Evolutionary conservation across 2,113 vertebrate genomes (phyloP), one percentile per base, ranked within the genome.

Genomic region (Accipiter virgatus): DNA sequence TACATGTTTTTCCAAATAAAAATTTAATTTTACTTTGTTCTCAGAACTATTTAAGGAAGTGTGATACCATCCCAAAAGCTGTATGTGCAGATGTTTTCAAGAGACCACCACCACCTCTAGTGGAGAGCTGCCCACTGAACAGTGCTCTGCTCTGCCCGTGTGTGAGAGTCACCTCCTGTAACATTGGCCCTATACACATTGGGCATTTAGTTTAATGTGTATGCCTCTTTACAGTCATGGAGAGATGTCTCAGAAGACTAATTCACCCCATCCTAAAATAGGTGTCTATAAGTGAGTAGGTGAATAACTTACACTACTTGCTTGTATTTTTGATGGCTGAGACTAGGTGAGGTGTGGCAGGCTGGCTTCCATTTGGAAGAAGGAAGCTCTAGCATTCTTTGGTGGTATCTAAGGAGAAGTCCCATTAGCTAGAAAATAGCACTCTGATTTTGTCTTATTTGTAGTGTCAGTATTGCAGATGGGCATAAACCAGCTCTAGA

Each of bases 181-280:
- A 74, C 29, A 53, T 0, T 29, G n/a, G 34, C 36, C 45, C 8
- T 61, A 21, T n/a, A 2, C 0, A 1, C 5, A 0, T 6, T 71
- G 47, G 61, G 21, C 14, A 6, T 42, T 73, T 50, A 83, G 15
- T 42, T 47, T 38, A 17, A 45, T 7, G 18, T 36, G 9, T 45
- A 4, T 59, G 42, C 22, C 74, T 29, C 73, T 93, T 63, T 47
- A 15, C 25, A 50, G 18, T 17, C 48, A n/a, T 26, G 70, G 31
- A 58, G 42, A 67, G 20, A 32, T 1, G 2, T 36, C 43, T 87
- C 40, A 63, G 62, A 65, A 68, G 38, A 47, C 26, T 79, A 67
- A 74, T 67, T 50, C 42, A 62, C 11, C 17, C 20, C 22, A 26
- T 90, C 40, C 45, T 83, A 38, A 88, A 80, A 56, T 0, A 74